Evolutionary conservation across 1,140 invertebrate genomes (phyloP).

Genomic region (Stratiolaelaps scimitus): DNA sequence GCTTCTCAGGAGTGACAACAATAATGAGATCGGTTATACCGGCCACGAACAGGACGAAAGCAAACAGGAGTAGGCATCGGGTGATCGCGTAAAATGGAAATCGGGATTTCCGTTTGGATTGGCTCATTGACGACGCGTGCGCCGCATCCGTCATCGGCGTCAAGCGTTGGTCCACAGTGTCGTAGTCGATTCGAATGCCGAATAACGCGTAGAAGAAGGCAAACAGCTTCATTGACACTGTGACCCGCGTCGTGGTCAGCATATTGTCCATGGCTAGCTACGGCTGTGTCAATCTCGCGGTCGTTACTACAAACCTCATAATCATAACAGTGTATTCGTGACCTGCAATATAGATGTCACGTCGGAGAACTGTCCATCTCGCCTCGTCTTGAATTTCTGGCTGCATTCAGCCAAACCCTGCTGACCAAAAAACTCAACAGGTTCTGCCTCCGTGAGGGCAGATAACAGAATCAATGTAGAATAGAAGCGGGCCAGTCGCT

Average conservation of each 20-base stretch:
- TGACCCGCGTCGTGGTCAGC: neutral
- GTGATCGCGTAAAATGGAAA: neutral
- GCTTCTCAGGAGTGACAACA: neutral
- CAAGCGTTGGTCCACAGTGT: neutral
- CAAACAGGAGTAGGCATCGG: neutral
- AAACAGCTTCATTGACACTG: neutral
- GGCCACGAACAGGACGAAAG: neutral
- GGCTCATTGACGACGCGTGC: neutral
- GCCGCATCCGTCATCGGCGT: neutral
- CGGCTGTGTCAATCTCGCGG: too few species aligned
- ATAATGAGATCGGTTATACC: neutral
- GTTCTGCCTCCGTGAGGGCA: too few species aligned
- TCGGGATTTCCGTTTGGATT: neutral
- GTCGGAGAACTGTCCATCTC: too few species aligned
- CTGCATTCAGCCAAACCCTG: too few species aligned
- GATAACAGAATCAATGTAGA: too few species aligned
- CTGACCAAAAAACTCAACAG: too few species aligned
- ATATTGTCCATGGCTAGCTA: too few species aligned
- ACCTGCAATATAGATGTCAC: too few species aligned
- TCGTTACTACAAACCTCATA: too few species aligned
- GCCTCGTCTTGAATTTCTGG: too few species aligned
- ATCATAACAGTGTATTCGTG: too few species aligned
- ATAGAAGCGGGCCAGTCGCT: too few species aligned
- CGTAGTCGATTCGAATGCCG: slow-evolving; percentile 9
- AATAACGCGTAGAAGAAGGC: neutral